phyloP scores from a whole-genome alignment of 2,888 invertebrate species.

The Lasioglossum morio region DNA sequence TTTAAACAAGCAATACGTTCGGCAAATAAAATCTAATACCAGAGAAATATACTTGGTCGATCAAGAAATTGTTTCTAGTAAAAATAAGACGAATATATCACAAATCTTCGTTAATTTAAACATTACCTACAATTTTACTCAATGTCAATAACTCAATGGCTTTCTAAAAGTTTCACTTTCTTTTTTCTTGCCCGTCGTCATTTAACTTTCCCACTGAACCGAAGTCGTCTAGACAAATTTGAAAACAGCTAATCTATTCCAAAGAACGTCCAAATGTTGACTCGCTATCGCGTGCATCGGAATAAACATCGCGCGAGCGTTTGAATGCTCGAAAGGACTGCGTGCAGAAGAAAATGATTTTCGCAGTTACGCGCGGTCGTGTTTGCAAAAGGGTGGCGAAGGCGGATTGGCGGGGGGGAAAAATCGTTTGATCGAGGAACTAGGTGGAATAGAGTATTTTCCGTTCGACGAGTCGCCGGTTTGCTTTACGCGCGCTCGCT shows the following conservation, averaged over 20 bases:
- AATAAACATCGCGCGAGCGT: not conserved
- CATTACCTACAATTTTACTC: too few relatives aligned
- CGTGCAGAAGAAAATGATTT: not conserved
- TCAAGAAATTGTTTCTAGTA: not conserved
- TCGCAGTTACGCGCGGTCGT: not conserved
- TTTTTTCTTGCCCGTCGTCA: too few relatives aligned
- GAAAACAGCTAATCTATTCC: too few relatives aligned
- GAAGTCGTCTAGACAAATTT: too few relatives aligned
- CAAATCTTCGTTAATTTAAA: too few relatives aligned
- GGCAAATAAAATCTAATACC: not conserved
- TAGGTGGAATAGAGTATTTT: not conserved
- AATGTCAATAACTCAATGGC: too few relatives aligned
- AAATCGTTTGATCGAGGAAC: not conserved
- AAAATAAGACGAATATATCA: too few relatives aligned
- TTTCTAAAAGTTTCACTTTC: too few relatives aligned
- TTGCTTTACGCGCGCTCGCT: slow-evolving; percentile 26
- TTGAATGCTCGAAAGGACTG: not conserved
- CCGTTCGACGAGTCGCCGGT: slow-evolving; percentile 11
- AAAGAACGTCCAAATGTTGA: too few relatives aligned
- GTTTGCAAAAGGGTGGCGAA: too few relatives aligned
- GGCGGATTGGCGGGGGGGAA: not conserved
- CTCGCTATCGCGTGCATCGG: not conserved
- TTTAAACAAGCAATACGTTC: not conserved
- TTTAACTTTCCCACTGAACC: too few relatives aligned
- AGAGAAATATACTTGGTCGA: not conserved